Evolutionary conservation across 2,113 vertebrate species (phyloP).

Genomic region (Neopipo cinnamomea): DNA sequence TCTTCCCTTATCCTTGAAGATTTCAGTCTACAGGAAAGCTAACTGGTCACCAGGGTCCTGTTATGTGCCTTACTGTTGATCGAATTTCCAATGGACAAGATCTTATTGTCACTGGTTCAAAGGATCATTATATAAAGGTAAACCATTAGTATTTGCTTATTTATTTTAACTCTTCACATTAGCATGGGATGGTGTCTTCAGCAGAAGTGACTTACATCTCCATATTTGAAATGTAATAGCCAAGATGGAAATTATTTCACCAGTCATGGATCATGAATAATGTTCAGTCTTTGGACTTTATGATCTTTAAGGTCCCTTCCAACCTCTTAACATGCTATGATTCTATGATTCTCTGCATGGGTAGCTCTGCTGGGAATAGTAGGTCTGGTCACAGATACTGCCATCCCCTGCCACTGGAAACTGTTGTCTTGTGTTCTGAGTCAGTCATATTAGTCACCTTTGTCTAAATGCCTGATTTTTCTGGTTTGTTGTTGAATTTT

Average conservation of each 20-base stretch:
- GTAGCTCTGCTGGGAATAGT: neutral
- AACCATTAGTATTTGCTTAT: neutral
- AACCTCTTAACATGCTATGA: neutral
- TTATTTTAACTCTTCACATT: neutral
- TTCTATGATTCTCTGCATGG: neutral
- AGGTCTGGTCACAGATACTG: neutral
- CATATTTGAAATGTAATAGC: neutral
- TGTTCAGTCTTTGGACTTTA: neutral
- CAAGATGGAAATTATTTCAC: neutral
- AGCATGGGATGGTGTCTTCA: neutral
- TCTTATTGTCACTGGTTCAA: constrained; percentile 95
- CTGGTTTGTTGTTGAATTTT: neutral
- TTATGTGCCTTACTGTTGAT: constrained; percentile 93
- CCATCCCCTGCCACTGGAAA: neutral
- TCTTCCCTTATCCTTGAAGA: constrained; percentile 69
- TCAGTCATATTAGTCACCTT: neutral
- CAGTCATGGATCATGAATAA: neutral
- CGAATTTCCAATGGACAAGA: constrained; percentile 87
- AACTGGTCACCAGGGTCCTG: constrained; percentile 89
- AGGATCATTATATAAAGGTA: constrained; percentile 95
- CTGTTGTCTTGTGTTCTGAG: neutral
- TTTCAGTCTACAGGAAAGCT: constrained; percentile 96
- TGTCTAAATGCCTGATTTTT: neutral
- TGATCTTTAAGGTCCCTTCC: neutral
- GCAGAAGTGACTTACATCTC: neutral